These are phyloP conservation scores for Drosophila kuntzei DNA, from an alignment of 2,888 invertebrate species.

Conservation along the genomic window DNA sequence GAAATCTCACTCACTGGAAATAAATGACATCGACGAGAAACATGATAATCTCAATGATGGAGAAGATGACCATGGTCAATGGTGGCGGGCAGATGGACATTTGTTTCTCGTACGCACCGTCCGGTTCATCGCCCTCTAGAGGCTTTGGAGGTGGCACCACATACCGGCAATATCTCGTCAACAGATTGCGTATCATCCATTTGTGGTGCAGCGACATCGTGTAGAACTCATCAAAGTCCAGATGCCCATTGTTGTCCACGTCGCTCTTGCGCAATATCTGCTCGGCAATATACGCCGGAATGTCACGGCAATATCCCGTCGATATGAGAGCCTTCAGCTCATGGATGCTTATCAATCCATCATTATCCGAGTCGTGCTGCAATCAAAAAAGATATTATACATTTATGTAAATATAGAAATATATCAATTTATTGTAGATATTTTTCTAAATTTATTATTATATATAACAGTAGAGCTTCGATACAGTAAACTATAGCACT, in stretches of 20 bases:
- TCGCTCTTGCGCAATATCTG: slow-evolving; percentile 90
- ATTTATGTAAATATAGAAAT: no score
- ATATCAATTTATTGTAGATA: no score
- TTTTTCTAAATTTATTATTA: no score
- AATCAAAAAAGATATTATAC: slow-evolving; percentile 48
- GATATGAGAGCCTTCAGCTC: slow-evolving; percentile 87
- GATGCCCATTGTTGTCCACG: slow-evolving; percentile 87
- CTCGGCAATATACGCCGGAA: slow-evolving; percentile 89
- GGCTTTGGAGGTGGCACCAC: slow-evolving; percentile 84
- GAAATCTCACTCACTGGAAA: slow-evolving; percentile 81
- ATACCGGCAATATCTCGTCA: slow-evolving; percentile 82
- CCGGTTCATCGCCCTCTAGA: slow-evolving; percentile 85
- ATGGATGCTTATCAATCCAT: slow-evolving; percentile 89
- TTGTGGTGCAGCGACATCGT: slow-evolving; percentile 87
- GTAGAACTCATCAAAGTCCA: slow-evolving; percentile 90
- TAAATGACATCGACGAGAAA: slow-evolving; percentile 86
- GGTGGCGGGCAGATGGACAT: slow-evolving; percentile 97
- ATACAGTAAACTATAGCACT: no score
- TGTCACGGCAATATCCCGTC: slow-evolving; percentile 86
- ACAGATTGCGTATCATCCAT: slow-evolving; percentile 85
- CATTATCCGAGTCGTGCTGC: slow-evolving; percentile 90
- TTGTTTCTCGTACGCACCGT: slow-evolving; percentile 94
- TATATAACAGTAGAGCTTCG: no score
- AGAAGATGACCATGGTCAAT: slow-evolving; percentile 95
- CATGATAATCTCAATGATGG: slow-evolving; percentile 93